Conservation (phyloP, 2,797 vertebrate species). For the Morelia viridis region DNA sequence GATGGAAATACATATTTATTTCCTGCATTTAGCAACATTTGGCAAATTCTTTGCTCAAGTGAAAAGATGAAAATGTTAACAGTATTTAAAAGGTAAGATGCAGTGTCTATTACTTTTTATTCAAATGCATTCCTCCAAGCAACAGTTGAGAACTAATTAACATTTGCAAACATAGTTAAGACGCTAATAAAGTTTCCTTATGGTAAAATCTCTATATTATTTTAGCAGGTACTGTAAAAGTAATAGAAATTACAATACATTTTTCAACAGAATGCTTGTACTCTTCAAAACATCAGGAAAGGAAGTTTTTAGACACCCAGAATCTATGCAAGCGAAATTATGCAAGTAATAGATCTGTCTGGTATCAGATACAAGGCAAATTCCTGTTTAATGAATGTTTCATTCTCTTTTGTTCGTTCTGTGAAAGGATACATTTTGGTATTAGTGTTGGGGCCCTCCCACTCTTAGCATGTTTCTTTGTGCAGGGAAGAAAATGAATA, state of each 20-base stretch:
- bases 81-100: neutral
- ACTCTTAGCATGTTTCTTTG: neutral
- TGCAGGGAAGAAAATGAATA: neutral
- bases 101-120: neutral
- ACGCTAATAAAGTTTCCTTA: neutral
- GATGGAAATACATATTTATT: constrained; percentile 2
- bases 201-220: neutral
- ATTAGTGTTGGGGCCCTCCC: constrained; percentile 4
- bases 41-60: constrained; percentile 6
- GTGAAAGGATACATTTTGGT: constrained; percentile 12
- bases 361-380: neutral
- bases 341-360: constrained; percentile 2
- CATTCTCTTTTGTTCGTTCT: constrained; percentile 41
- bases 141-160: neutral
- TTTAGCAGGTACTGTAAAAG: neutral
- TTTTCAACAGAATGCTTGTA: neutral
- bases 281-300: neutral
- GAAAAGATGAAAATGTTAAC: neutral
- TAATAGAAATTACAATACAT: neutral
- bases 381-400: constrained; percentile 50
- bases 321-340: constrained; percentile 5
- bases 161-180: constrained; percentile 3
- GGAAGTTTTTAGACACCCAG: neutral
- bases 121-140: neutral
- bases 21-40: neutral